Base-by-base conservation (phyloP, 2,113 vertebrate species). In the Neopipo cinnamomea region DNA sequence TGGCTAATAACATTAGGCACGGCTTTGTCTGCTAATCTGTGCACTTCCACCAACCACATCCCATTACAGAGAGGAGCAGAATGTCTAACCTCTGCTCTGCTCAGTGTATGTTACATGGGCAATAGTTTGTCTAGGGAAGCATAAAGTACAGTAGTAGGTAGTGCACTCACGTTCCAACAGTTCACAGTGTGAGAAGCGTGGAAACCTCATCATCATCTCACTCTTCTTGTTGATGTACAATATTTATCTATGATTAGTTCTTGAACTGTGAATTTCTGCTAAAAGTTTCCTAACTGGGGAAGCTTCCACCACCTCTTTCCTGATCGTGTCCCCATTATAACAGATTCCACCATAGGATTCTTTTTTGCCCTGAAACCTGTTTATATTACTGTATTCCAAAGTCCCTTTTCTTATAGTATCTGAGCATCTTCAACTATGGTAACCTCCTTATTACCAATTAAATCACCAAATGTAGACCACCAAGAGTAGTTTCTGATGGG, bases 1-100 rank as follows among this genome's bases (percentile, higher is more conserved):
- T 2, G 0, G 50, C 75, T 91, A n/a, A 93, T 63, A 52, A 91
- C 75, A 53, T 91, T 44, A 94, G 65, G 66, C 78, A 87, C 0
- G 7, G 74, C 77, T 95, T 95, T 96, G 82, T 95, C 81, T 91
- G 78, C 46, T 83, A 85, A 93, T 94, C 81, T 75, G 59, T 87
- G 77, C 41, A 39, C 76, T 91, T 93, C 70, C 76, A 93, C 67
- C 81, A 79, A 35, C 37, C 63, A 79, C 47, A 39, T 76, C 85
- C 65, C 58, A 14, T 33, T 65, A 31, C 80, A 94, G 62, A 87
- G 56, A 71, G 62, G 62, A 74, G 71, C 62, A 68, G 49, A 77
- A 74, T 42, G 46, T 71, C 62, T 47, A 44, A 86, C 68, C 73
- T 82, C 58, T 85, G 75, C 81, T 91, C 61, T 93, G 70, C 53